A percentile compares a stretch with the other conserved stretches of the same genome.
Evolutionary conservation across 2,888 invertebrate genomes (phyloP).

Genomic region (Harpalus rufipes): DNA sequence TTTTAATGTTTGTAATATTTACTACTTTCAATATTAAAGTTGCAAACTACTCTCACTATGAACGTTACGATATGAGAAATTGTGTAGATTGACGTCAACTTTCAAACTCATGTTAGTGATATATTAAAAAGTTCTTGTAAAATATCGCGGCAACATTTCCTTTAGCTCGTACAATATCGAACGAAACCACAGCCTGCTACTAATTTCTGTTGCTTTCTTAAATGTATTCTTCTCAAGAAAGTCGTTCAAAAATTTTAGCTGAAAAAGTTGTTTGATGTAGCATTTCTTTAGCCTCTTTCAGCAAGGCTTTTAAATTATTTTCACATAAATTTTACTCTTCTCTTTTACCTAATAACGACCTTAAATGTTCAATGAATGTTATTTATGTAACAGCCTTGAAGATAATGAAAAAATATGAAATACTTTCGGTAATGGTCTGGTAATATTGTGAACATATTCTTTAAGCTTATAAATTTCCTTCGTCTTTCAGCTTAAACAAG

Average conservation of each 20-base stretch:
- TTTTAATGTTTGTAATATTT: neutral
- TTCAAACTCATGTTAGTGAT: neutral
- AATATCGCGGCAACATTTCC: neutral
- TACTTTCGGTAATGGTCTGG: too few species aligned
- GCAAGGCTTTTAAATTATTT: slow-evolving; percentile 20
- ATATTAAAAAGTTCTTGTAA: slow-evolving; percentile 13
- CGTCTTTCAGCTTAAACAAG: too few species aligned
- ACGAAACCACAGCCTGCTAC: slow-evolving; percentile 10
- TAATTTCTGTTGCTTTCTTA: slow-evolving; percentile 20
- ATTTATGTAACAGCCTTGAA: neutral
- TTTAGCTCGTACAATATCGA: neutral
- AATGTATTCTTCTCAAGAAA: slow-evolving; percentile 8
- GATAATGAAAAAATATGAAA: neutral
- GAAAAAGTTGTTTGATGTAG: slow-evolving; percentile 25
- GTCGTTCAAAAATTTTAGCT: slow-evolving; percentile 13
- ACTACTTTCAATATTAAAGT: neutral
- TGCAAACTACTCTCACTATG: neutral
- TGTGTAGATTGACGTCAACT: neutral
- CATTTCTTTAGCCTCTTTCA: slow-evolving; percentile 4
- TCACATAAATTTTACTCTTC: slow-evolving; percentile 13
- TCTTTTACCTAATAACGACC: slow-evolving; percentile 15
- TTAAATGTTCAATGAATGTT: neutral
- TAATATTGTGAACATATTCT: too few species aligned
- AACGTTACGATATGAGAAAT: neutral
- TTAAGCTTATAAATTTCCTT: too few species aligned